Conservation (phyloP, 2,113 vertebrate genomes). For the Mustela nigripes region DNA sequence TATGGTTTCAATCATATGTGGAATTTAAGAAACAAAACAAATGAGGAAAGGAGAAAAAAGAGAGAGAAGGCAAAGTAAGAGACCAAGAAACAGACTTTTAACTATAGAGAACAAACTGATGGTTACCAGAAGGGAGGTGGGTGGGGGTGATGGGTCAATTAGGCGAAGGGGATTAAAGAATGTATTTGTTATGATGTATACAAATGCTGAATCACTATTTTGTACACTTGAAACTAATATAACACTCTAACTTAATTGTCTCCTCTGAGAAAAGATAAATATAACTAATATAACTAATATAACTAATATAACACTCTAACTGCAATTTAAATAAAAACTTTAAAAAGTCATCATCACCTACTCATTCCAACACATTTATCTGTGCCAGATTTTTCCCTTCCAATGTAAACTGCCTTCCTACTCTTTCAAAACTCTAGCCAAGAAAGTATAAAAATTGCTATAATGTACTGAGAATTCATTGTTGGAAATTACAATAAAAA, state of each 20-base stretch:
- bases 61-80: not conserved
- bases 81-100: not conserved
- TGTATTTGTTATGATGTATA: not conserved
- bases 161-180: not conserved
- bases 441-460: not conserved
- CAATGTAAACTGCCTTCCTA: not conserved
- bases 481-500: not conserved
- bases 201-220: not conserved
- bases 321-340: not conserved
- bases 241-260: not conserved
- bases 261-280: too few relatives aligned
- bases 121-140: not conserved
- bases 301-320: not conserved
- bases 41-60: not conserved
- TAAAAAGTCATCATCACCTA: not conserved
- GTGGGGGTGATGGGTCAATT: not conserved
- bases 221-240: not conserved
- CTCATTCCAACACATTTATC: not conserved
- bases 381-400: not conserved
- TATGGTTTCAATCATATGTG: not conserved
- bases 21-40: not conserved
- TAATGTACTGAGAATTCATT: not conserved
- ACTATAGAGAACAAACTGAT: not conserved
- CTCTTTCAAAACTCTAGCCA: not conserved
- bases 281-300: too few relatives aligned